phyloP scores from a whole-genome alignment of 1,140 invertebrate species.

The Tigriopus japonicus region DNA sequence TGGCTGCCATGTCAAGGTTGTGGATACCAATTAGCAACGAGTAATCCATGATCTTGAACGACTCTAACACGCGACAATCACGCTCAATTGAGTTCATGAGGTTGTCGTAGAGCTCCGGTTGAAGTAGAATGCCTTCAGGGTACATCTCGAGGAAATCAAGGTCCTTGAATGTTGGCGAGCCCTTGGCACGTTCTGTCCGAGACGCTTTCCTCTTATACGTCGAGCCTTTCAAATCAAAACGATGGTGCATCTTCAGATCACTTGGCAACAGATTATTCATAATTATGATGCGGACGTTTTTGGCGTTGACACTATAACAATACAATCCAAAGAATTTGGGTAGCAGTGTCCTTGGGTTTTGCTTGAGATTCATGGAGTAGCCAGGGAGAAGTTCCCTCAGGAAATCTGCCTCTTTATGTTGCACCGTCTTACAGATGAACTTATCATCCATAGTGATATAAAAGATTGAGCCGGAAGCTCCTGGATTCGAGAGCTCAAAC shows the following conservation, averaged over 20 bases:
- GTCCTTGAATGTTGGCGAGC: conserved; percentile 86
- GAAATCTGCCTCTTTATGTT: conserved; percentile 99
- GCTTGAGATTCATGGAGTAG: conserved; percentile 49
- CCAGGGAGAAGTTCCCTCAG: conserved; percentile 92
- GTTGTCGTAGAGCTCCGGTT: conserved; percentile 79
- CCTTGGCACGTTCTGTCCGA: conserved; percentile 69
- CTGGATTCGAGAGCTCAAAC: conserved; percentile 89
- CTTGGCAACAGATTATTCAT: conserved; percentile 99
- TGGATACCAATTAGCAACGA: conserved; percentile 86
- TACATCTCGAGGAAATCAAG: conserved; percentile 91
- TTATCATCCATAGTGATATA: conserved; percentile 96
- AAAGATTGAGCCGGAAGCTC: conserved; percentile 97
- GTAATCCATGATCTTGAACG: conserved; percentile 99
- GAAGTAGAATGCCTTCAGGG: conserved; percentile 75
- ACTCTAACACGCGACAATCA: conserved; percentile 88
- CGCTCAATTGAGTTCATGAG: conserved; percentile 86
- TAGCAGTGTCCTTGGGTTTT: conserved; percentile 85
- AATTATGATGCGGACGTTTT: conserved; percentile 91
- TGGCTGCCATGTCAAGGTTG: conserved; percentile 65
- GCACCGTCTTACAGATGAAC: conserved; percentile 99
- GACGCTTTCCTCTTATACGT: conserved; percentile 94
- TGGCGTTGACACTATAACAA: conserved; percentile 68
- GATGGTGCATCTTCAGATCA: conserved; percentile 84
- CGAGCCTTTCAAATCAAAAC: conserved; percentile 97
- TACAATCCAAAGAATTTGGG: conserved; percentile 99